Base-by-base conservation (phyloP, 2,797 vertebrate genomes). In the Diplodus sargus region DNA sequence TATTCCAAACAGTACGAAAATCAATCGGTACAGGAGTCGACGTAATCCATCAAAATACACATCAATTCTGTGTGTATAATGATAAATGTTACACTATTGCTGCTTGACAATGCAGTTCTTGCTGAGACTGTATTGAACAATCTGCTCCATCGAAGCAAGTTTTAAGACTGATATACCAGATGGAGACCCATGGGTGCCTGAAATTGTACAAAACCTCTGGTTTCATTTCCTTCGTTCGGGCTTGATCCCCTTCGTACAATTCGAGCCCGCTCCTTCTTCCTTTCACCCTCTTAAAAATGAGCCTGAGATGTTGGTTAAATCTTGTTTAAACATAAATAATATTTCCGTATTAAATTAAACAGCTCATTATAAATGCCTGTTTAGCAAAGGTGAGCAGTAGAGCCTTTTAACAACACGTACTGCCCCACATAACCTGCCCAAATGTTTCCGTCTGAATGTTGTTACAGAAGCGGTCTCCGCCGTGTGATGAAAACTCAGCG, bases 401-500 rank as follows among this genome's bases (percentile, higher is more conserved):
- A 61, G 22, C 3, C 8, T 22, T 67, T 1, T 42, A 74, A 23
- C 51, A 45, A 68, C 3, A 3, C 18, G 25, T 16, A 61, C 15
- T 39, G 17, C 63, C 39, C 39, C 9, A 39, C 10, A 39, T 39
- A 72, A 74, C 64, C 47, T 56, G 14, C 48, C 54, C 52, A 70
- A 62, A 48, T 67, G 72, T 70, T 76, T 47, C 67, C 3, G 14
- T 61, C 51, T 83, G 64, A 76, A 6, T 23, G 45, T 4, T 20
- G 48, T 17, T 66, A 56, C 45, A 76, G 62, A 72, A 75, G 61
- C 70, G 81, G 58, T 60, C 75, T 72, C 69, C 15, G 11, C 75
- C 34, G 74, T 75, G 83, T 63, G 82, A 80, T 74, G 64, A 59
- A 83, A 76, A 74, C 74, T 59, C 82, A 83, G 81, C 70, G 17